Evolutionary conservation across 2,888 invertebrate species (phyloP), one percentile per base, ranked within the genome.

Genomic region (Chrysina gloriosa): DNA sequence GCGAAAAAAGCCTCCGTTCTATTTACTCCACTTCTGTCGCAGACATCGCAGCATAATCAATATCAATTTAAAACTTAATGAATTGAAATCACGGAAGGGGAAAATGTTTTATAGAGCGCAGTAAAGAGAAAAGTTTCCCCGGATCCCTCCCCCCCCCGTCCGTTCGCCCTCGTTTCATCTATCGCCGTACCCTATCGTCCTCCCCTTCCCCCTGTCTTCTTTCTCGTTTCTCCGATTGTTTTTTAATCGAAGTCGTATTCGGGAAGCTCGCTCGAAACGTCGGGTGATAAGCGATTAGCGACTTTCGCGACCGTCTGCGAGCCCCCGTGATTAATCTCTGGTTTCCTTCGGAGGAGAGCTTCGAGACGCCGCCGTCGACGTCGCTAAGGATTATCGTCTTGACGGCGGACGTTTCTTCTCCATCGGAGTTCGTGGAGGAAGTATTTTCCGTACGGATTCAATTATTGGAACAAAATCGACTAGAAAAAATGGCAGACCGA

Each of bases 51-150:
- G 58, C 58, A 61, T 42, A 61, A 61, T 61, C 58, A 61, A 61
- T 61, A 61, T 61, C 42, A 61, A 61, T 61, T 61, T 61, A 61
- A 61, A 61, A 61, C 58, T 61, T 61, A 61, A 61, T 61, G 58
- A 61, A 42, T 61, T 61, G 58, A 61, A 61, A 61, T 61, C 58
- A 61, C 58, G 27, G 39, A 61, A 27, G 16, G 16, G 16, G 42
- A 19, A 61, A 61, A 42, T 25, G 25, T 56, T 36, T n/a, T 11
- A 21, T 11, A 21, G 16, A 14, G 14, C 14, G 7, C 6, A 21
- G 27, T 6, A 5, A 25, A 3, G 31, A 11, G 52, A 42, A 58
- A 42, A 27, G 25, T 61, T 61, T 45, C 4, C 23, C 5, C 14
- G 27, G 27, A 29, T 6, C 39, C 34, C 14, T 29, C 14, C 36